phyloP scores from a whole-genome alignment of 1,140 invertebrate species.

The Nymphalis io region DNA sequence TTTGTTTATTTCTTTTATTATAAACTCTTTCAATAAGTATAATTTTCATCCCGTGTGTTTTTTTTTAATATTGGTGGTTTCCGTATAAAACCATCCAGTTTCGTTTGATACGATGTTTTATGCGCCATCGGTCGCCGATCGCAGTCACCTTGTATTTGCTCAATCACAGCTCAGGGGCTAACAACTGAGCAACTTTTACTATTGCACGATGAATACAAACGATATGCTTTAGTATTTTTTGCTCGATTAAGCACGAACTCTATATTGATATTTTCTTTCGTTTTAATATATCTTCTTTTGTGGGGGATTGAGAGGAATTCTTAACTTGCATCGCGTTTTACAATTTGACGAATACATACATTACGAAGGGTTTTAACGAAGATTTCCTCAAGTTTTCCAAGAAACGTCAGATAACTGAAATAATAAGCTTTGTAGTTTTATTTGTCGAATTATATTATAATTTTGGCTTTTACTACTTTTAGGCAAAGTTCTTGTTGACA shows the following conservation, averaged over 20 bases:
- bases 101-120: constrained; percentile 65
- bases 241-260: constrained; percentile 38
- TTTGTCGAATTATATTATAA: too few relatives aligned
- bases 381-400: too few relatives aligned
- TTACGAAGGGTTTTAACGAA: too few relatives aligned
- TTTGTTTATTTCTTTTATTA: too few relatives aligned
- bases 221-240: constrained; percentile 39
- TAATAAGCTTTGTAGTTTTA: too few relatives aligned
- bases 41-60: too few relatives aligned
- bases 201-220: constrained; percentile 48
- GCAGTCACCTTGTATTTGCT: constrained; percentile 66
- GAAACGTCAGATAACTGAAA: too few relatives aligned
- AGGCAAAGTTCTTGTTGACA: too few relatives aligned
- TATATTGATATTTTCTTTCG: constrained; percentile 21
- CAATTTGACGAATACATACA: too few relatives aligned
- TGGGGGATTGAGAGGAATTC: not conserved
- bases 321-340: too few relatives aligned
- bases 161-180: constrained; percentile 53
- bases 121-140: constrained; percentile 65
- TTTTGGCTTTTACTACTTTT: too few relatives aligned
- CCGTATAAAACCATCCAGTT: constrained; percentile 44
- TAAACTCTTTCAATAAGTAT: too few relatives aligned
- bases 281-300: constrained; percentile 13
- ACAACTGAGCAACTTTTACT: constrained; percentile 38
- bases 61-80: not conserved